These are phyloP conservation scores for Falco biarmicus DNA, from an alignment of 2,797 vertebrate species.

Conservation along the genomic window DNA sequence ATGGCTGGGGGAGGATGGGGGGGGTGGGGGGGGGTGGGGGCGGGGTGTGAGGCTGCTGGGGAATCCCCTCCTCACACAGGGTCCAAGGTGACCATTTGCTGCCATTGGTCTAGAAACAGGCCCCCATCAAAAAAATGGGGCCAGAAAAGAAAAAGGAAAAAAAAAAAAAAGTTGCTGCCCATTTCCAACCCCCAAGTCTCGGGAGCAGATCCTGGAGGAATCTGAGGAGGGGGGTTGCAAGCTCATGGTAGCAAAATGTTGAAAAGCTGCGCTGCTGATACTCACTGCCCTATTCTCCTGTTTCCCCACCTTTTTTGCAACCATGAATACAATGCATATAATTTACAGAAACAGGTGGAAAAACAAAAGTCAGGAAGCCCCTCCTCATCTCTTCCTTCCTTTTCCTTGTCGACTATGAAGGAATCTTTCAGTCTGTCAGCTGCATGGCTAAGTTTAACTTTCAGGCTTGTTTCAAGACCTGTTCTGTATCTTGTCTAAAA, in stretches of 20 bases:
- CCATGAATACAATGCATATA: background rate
- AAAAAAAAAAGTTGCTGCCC: background rate
- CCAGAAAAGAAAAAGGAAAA: no score
- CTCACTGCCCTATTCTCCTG: background rate
- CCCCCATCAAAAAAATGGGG: rapidly evolving
- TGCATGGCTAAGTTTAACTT: slow-evolving; percentile 59
- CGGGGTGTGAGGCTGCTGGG: background rate
- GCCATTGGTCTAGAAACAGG: background rate
- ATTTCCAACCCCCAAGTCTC: background rate
- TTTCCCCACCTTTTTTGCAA: background rate
- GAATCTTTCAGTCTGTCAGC: slow-evolving; percentile 65
- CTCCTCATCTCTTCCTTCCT: background rate
- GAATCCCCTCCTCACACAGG: background rate
- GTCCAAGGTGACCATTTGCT: background rate
- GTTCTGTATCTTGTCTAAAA: slow-evolving; percentile 44
- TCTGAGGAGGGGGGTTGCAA: background rate
- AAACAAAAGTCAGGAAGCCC: background rate
- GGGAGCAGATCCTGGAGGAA: background rate
- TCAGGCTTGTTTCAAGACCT: slow-evolving; percentile 60
- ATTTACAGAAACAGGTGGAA: slow-evolving; percentile 20
- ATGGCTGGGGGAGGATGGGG: background rate
- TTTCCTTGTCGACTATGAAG: slow-evolving; percentile 24
- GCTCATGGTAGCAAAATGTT: slow-evolving; percentile 9
- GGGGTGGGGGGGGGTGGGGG: rapidly evolving
- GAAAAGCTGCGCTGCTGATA: background rate